These are phyloP conservation scores for Plumapathes pennacea DNA, from an alignment of 92 coral and sea anemone genomes.

Conservation along the genomic window DNA sequence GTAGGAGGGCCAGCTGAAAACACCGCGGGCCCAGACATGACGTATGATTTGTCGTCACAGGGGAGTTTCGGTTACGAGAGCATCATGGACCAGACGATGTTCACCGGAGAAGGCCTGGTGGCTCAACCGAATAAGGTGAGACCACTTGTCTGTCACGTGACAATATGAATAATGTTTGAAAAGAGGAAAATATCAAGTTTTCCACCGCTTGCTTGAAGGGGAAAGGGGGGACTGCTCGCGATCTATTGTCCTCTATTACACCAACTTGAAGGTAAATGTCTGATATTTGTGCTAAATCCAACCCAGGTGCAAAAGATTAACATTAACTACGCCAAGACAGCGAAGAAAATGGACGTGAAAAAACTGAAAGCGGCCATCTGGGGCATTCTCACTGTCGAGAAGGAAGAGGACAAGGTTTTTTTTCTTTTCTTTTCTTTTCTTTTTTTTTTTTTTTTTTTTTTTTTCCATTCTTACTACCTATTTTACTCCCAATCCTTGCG, in stretches of 20 bases:
- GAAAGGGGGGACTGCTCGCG: too few species aligned
- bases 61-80: conserved; percentile 80
- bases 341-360: conserved; percentile 95
- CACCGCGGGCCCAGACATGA: conserved; percentile 52
- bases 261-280: too few species aligned
- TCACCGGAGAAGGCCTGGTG: conserved; percentile 91
- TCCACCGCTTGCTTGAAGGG: too few species aligned
- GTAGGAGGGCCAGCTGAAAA: conserved; percentile 22
- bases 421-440: neutral
- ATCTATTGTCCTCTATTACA: too few species aligned
- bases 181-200: too few species aligned
- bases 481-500: neutral
- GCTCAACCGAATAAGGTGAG: conserved; percentile 93
- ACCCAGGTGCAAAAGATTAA: conserved; percentile 92
- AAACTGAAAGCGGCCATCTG: conserved; percentile 90
- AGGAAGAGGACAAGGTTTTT: conserved; percentile 59
- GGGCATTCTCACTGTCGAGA: conserved; percentile 52
- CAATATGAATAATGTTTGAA: too few species aligned
- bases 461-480: neutral
- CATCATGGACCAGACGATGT: conserved; percentile 72
- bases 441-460: neutral
- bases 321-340: conserved; percentile 89
- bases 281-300: too few species aligned
- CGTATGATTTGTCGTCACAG: conserved; percentile 78
- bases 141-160: too few species aligned